Base-by-base conservation (phyloP, 2,888 invertebrate genomes). In the Stratiomys singularior region DNA sequence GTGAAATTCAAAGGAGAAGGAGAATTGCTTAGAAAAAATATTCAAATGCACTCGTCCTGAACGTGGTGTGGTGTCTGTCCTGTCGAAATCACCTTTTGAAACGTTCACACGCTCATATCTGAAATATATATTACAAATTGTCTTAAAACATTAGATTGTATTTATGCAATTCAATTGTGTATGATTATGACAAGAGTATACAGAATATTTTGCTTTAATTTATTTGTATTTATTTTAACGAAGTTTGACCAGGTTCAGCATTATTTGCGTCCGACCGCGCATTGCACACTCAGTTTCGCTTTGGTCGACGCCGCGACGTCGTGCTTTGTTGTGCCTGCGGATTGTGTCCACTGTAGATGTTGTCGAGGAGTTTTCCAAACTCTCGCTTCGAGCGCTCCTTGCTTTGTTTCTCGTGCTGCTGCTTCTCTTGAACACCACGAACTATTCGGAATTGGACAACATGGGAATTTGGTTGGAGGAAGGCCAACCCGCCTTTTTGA, bases 391-490 rank as follows among this genome's bases (percentile, higher is more conserved):
- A 77, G 47, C 72, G 71, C 60, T 77, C 77, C 63, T 25, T 82
- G 82, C 76, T 83, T 82, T 28, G 83, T 82, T 9, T 83, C 82
- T 15, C 83, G 83, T 85, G 84, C 9, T 86, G 85, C 37, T 86
- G 85, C 69, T 86, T 85, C 64, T 86, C 86, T 77, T 86, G 86
- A 21, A 86, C 86, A 28, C 87, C 87, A 13, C 87, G 85, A 46
- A 87, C 87, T 82, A 87, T 87, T 58, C 87, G 86, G 83, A 87
- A 87, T 87, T 96, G 96, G 80, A 97, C 96, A 87, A 93, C 92
- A 89, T 97, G 97, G 79, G 94, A 94, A 88, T 97, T 96, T 15
- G 96, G 94, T 87, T 94, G 92, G 82, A 97, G 89, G 88, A 97
- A 96, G 28, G 87, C 85, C 56, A 87, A 81, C 3, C 87, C 87